Percentiles rank a stretch among this genome's conserved stretches.
Evolutionary conservation across 1,140 invertebrate species (phyloP).

Genomic region (Drosophila burlai): DNA sequence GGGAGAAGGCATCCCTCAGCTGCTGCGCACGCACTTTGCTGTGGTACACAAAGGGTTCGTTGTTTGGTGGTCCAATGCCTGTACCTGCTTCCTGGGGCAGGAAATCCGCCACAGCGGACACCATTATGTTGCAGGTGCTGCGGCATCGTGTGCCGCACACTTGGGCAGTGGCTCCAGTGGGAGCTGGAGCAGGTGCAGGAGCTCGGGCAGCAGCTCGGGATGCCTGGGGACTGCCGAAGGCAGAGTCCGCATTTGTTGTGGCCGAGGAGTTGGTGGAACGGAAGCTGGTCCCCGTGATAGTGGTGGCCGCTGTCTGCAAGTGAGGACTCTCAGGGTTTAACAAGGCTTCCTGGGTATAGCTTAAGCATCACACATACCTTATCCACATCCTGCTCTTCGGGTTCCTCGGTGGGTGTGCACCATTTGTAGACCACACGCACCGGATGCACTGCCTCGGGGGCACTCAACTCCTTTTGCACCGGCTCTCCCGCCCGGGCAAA

Average conservation of each 20-base stretch:
- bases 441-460: slow-evolving; percentile 72
- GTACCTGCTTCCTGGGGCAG: slow-evolving; percentile 47
- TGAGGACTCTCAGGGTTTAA: background rate
- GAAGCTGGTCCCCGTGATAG: slow-evolving; percentile 68
- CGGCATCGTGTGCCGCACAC: slow-evolving; percentile 86
- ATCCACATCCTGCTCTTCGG: slow-evolving; percentile 61
- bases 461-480: slow-evolving; percentile 62
- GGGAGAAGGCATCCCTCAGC: slow-evolving; percentile 80
- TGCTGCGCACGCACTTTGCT: slow-evolving; percentile 75
- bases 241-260: slow-evolving; percentile 73
- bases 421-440: slow-evolving; percentile 76
- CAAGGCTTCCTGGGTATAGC: too few species aligned
- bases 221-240: slow-evolving; percentile 78
- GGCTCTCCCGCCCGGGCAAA: slow-evolving; percentile 75
- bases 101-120: slow-evolving; percentile 86
- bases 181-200: background rate
- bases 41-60: slow-evolving; percentile 77
- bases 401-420: slow-evolving; percentile 57
- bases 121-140: slow-evolving; percentile 89
- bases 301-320: slow-evolving; percentile 48
- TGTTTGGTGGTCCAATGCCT: slow-evolving; percentile 1
- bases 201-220: slow-evolving; percentile 44
- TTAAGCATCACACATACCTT: slow-evolving; percentile 27
- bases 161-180: slow-evolving; percentile 47
- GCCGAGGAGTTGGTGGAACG: slow-evolving; percentile 80